Evolutionary conservation across 2,888 invertebrate genomes (phyloP), one percentile per base, ranked within the genome.

Genomic region (Nineta flava): DNA sequence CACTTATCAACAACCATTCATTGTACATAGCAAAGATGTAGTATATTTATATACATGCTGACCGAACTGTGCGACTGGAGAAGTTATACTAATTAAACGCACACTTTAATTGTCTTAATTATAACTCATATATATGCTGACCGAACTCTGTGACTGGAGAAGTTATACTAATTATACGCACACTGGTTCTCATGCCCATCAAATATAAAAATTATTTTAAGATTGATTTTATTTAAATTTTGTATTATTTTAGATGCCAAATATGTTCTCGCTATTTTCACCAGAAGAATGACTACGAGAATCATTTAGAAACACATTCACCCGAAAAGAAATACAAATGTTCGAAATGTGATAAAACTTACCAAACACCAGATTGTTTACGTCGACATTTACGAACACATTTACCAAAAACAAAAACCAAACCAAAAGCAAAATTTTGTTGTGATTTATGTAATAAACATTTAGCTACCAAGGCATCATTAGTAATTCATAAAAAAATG

Each of bases 401-500:
- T 60, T 63, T 75, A 38, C 38, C 38, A 38, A 9, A 13, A 10
- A 5, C 12, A 13, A 38, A n/a, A n/a, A n/a, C n/a, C n/a, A n/a
- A n/a, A n/a, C n/a, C n/a, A n/a, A n/a, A 5, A 71, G 74, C 74
- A 61, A 66, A 71, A 55, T 73, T 68, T 59, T 72, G 71, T 13
- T 76, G 76, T 57, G 74, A 75, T 60, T 70, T 72, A 52, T 76
- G 76, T 57, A 72, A 74, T 52, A 76, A 76, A 60, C 66, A 68
- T 62, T 75, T 75, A 59, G 73, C 72, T 2, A 75, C 74, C 1
- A 74, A 73, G 59, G 73, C 74, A 2, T 74, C 74, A 61, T 65
- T 86, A 48, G 75, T 79, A 47, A 80, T 84, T n/a, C 86, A 86
- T 60, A 77, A 79, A 59, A 75, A 85, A 32, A 79, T 83, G 10